Percentiles rank a stretch among this genome's conserved stretches.
phyloP scores from a whole-genome alignment of 2,888 invertebrate genomes.

The Prionchulus punctatus region DNA sequence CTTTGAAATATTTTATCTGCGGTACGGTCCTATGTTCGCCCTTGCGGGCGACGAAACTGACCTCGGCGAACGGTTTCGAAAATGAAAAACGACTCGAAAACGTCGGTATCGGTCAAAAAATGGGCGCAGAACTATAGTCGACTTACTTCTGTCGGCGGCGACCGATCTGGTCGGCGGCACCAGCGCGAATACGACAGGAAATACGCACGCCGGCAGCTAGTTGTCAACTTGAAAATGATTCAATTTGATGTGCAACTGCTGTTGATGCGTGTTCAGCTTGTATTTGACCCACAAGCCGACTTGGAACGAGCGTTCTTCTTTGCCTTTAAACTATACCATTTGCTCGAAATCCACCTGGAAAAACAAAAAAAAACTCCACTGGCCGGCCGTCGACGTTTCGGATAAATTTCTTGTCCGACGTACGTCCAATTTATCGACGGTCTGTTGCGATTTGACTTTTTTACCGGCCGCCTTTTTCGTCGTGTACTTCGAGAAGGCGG shows the following conservation, averaged over 20 bases:
- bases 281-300: constrained; percentile 77
- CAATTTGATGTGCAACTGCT: constrained; percentile 57
- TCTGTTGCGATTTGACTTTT: constrained; percentile 48
- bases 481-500: constrained; percentile 57
- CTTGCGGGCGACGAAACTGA: constrained; percentile 74
- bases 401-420: too few species aligned
- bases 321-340: constrained; percentile 51
- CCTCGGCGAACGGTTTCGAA: constrained; percentile 81
- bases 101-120: too few species aligned
- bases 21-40: constrained; percentile 71
- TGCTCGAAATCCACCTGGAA: constrained; percentile 55
- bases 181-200: constrained; percentile 82
- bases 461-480: constrained; percentile 42
- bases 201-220: constrained; percentile 75
- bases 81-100: too few species aligned
- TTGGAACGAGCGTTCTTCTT: constrained; percentile 59
- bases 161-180: constrained; percentile 85
- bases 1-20: constrained; percentile 83
- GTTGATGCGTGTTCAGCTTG: constrained; percentile 64
- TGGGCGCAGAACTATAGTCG: not conserved
- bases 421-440: constrained; percentile 35
- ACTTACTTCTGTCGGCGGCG: constrained; percentile 57
- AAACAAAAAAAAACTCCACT: constrained; percentile 25
- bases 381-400: too few species aligned
- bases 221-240: constrained; percentile 60